These are phyloP conservation scores for Aphidoletes aphidimyza DNA, from an alignment of 2,888 invertebrate genomes.

Conservation along the genomic window DNA sequence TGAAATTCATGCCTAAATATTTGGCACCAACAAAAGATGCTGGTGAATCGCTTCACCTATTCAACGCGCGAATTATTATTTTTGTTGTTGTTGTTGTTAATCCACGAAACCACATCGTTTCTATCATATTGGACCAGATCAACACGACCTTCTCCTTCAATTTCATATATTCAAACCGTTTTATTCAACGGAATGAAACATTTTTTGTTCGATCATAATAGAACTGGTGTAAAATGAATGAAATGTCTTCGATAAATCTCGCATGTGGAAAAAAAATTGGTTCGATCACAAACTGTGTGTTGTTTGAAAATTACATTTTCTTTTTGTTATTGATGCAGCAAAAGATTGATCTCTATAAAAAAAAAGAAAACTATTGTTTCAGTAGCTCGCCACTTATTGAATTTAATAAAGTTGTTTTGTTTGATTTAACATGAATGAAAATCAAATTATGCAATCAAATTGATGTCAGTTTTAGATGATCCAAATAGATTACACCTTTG, in stretches of 20 bases:
- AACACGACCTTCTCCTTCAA: slow-evolving; percentile 35
- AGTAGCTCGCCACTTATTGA: neutral
- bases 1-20: neutral
- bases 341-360: neutral
- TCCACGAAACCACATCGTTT: neutral
- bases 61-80: neutral
- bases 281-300: neutral
- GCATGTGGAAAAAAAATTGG: neutral
- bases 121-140: neutral
- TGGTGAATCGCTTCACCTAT: neutral
- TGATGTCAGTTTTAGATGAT: slow-evolving; percentile 10
- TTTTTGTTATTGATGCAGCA: neutral
- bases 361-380: neutral
- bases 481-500: neutral
- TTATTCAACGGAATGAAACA: neutral
- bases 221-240: neutral
- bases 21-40: slow-evolving; percentile 1
- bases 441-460: neutral
- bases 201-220: neutral
- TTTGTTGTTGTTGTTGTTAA: no score
- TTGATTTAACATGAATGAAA: neutral
- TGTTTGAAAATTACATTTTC: neutral
- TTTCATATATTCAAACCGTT: neutral
- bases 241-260: slow-evolving; percentile 10
- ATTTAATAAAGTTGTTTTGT: slow-evolving; percentile 10